Base-by-base conservation (phyloP, 1,140 invertebrate genomes). In the Conus betulinus region DNA sequence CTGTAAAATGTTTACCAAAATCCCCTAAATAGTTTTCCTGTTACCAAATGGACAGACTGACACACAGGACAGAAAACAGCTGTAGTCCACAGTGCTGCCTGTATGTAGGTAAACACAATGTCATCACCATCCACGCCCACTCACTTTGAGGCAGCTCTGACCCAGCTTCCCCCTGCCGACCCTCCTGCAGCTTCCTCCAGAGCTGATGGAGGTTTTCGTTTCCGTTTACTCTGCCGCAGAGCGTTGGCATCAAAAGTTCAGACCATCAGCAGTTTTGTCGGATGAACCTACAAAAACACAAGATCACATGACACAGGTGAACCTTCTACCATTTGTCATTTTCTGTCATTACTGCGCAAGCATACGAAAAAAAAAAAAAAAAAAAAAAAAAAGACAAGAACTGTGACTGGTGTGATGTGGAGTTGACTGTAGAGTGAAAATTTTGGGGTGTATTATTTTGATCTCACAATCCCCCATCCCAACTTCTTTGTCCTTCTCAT, bases 81-180 rank as follows among this genome's bases (percentile, higher is more conserved):
- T 60, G 57, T 60, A 11, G 57, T 39, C 39, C 39, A 39, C 39
- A 39, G 39, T 39, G 39, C 3, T 39, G 39, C 39, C 39, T 39
- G 39, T 39, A 39, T 39, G 39, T 39, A 39, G 39, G 39, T 39
- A 0, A 39, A 39, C 39, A 39, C 39, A 39, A 39, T 39, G 39
- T 39, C 39, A 39, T 39, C 39, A 39, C 39, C 39, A 11, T 52
- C 20, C 76, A 88, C 87, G n/a, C 23, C 3, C 27, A 86, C 92
- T 90, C 91, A 95, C 93, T 93, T 93, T 20, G 93, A 81, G 53
- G 94, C 94, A 51, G 92, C 90, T 57, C 92, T 91, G 15, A 92
- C 88, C 94, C 94, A 95, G 27, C 93, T 92, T 1, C 90, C 91
- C 17, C 86, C 83, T 3, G 89, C 78, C 20, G 90, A 78, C 52